Percentiles rank a stretch among this genome's conserved stretches.
Conservation (phyloP, 1,140 invertebrate genomes). For the Holcopasites calliopsidis region DNA sequence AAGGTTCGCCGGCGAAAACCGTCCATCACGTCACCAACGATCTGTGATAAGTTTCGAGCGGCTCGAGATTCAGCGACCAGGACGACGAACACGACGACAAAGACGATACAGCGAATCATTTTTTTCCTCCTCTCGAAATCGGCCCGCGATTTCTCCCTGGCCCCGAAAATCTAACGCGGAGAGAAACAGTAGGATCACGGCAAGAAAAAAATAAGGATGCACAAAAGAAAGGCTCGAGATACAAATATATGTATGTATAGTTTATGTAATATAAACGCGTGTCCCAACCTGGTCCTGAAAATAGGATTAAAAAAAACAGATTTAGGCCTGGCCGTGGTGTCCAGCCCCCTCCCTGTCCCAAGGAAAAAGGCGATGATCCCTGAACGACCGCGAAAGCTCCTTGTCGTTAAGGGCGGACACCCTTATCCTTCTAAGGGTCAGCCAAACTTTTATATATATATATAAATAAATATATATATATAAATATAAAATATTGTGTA, state of each 20-base stretch:
- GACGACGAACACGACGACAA: conserved; percentile 49
- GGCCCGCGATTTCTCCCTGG: conserved; percentile 15
- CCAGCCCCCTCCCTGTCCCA: neutral
- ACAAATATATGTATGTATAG: no score
- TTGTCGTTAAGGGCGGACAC: conserved; percentile 5
- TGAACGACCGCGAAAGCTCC: conserved; percentile 32
- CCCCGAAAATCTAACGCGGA: neutral
- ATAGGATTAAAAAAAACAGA: neutral
- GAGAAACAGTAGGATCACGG: conserved; percentile 54
- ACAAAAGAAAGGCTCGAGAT: conserved; percentile 62
- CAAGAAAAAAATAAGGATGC: conserved; percentile 1
- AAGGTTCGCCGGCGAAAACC: neutral
- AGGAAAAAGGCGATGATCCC: neutral
- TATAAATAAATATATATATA: conserved; percentile 50
- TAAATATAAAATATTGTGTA: conserved; percentile 57
- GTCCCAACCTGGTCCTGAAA: conserved; percentile 44
- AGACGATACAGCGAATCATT: conserved; percentile 40
- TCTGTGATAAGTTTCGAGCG: conserved; percentile 54
- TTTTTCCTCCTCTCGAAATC: neutral
- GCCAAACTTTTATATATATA: conserved; percentile 53
- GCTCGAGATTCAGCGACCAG: conserved; percentile 33
- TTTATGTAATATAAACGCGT: conserved; percentile 69
- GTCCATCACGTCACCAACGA: conserved; percentile 36
- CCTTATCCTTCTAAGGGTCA: conserved; percentile 62
- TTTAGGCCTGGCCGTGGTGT: conserved; percentile 9